These are phyloP conservation scores for Nothocercus nigrocapillus DNA, from an alignment of 2,113 vertebrate genomes.

Conservation along the genomic window DNA sequence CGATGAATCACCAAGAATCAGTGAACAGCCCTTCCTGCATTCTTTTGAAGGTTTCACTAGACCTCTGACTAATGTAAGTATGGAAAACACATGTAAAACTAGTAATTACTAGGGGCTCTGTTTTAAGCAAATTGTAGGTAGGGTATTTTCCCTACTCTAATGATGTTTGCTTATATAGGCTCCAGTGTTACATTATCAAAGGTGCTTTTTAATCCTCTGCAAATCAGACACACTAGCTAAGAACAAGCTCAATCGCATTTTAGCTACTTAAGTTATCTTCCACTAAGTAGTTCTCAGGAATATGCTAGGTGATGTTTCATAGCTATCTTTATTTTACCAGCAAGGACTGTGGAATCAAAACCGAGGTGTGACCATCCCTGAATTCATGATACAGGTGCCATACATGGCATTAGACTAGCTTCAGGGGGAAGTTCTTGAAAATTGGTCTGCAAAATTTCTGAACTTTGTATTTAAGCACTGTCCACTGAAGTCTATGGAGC, in stretches of 20 bases:
- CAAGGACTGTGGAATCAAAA: background rate
- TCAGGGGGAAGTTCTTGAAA: background rate
- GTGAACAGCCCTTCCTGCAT: slow-evolving; percentile 50
- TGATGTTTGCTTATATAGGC: background rate
- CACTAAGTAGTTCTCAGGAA: background rate
- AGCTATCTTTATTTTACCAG: background rate
- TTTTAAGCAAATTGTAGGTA: background rate
- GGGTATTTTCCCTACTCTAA: background rate
- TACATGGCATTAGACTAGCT: background rate
- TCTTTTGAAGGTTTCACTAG: background rate
- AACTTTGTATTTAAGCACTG: background rate
- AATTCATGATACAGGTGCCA: background rate
- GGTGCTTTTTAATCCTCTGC: background rate
- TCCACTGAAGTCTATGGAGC: background rate
- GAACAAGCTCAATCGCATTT: background rate
- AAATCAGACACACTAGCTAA: background rate
- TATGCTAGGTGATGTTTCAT: background rate
- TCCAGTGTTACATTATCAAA: background rate
- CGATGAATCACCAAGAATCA: slow-evolving; percentile 44
- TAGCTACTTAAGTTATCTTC: background rate
- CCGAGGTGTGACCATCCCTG: background rate
- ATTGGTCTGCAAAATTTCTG: background rate
- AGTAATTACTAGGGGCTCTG: background rate
- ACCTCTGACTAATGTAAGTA: background rate
- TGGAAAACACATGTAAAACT: background rate